Percentiles rank a stretch among this genome's conserved stretches.
Conservation (phyloP, 2,888 invertebrate species). For the Pheosia tremula region DNA sequence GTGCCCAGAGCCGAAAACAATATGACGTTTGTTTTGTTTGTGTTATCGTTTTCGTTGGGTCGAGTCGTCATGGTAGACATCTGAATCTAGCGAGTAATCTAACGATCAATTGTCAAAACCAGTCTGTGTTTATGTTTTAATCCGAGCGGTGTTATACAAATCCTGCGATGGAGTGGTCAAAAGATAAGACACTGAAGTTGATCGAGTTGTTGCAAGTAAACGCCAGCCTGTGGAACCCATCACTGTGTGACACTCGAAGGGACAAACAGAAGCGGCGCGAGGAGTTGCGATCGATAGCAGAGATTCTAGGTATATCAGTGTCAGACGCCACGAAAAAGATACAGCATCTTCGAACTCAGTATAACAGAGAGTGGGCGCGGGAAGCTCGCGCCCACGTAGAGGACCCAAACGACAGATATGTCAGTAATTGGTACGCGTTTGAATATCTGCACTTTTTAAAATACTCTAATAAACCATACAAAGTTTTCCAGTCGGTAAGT, state of each 20-base stretch:
- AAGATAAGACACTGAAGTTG: slow-evolving; percentile 75
- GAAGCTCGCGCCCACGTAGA: slow-evolving; percentile 79
- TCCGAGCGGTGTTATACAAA: slow-evolving; percentile 36
- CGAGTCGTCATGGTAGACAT: slow-evolving; percentile 6
- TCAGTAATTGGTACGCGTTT: slow-evolving; percentile 83
- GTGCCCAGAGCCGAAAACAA: too few relatives aligned
- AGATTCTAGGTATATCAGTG: slow-evolving; percentile 63
- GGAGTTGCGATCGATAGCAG: slow-evolving; percentile 70
- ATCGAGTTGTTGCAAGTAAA: slow-evolving; percentile 76
- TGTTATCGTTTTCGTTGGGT: not conserved
- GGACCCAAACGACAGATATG: slow-evolving; percentile 80
- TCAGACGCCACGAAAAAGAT: slow-evolving; percentile 85
- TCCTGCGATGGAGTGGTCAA: slow-evolving; percentile 76
- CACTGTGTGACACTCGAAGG: slow-evolving; percentile 69
- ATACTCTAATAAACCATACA: slow-evolving; percentile 79
- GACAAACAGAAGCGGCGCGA: slow-evolving; percentile 78
- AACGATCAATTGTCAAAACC: slow-evolving; percentile 56
- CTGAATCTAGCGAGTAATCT: slow-evolving; percentile 51
- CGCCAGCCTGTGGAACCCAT: slow-evolving; percentile 72
- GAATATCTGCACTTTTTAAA: slow-evolving; percentile 85
- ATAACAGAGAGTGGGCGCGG: slow-evolving; percentile 84
- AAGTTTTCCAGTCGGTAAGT: slow-evolving; percentile 68
- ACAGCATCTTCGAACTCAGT: slow-evolving; percentile 85
- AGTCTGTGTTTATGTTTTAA: slow-evolving; percentile 46
- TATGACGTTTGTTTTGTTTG: slow-evolving; percentile 4